Conservation (phyloP, 2,113 vertebrate genomes). For the Misgurnus mizolepis region DNA sequence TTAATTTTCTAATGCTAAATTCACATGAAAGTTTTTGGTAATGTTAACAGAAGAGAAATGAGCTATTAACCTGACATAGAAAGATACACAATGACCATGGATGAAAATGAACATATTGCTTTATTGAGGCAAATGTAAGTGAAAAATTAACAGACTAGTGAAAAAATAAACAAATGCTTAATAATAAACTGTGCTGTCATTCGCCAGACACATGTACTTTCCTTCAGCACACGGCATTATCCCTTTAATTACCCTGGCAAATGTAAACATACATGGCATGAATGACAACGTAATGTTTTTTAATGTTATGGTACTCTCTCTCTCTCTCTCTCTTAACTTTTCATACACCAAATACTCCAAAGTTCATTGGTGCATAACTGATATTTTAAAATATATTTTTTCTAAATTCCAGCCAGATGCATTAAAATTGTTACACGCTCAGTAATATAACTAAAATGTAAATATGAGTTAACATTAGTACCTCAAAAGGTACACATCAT, state of each 20-base stretch:
- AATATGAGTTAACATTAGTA: too few species aligned
- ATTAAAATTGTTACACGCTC: too few species aligned
- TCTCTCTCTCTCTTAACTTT: neutral
- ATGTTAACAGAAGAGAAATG: neutral
- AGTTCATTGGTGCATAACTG: too few species aligned
- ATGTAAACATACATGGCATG: constrained; percentile 46
- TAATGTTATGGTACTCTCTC: neutral
- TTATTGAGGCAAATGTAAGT: constrained; percentile 56
- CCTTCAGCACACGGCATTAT: neutral
- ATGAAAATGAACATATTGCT: constrained; percentile 56
- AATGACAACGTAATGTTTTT: neutral
- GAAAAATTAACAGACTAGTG: constrained; percentile 36
- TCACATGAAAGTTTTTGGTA: too few species aligned
- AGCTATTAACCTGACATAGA: neutral
- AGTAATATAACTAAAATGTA: too few species aligned
- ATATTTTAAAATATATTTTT: too few species aligned
- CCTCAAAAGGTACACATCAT: too few species aligned
- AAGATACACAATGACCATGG: neutral
- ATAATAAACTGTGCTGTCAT: constrained; percentile 20
- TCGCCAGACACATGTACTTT: constrained; percentile 24
- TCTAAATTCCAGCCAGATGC: too few species aligned
- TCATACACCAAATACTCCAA: neutral
- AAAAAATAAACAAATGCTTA: constrained; percentile 1
- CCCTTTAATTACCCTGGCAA: neutral
- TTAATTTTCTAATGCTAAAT: too few species aligned